These are phyloP conservation scores for Channallabes apus DNA, from an alignment of 2,797 vertebrate genomes.

Conservation along the genomic window DNA sequence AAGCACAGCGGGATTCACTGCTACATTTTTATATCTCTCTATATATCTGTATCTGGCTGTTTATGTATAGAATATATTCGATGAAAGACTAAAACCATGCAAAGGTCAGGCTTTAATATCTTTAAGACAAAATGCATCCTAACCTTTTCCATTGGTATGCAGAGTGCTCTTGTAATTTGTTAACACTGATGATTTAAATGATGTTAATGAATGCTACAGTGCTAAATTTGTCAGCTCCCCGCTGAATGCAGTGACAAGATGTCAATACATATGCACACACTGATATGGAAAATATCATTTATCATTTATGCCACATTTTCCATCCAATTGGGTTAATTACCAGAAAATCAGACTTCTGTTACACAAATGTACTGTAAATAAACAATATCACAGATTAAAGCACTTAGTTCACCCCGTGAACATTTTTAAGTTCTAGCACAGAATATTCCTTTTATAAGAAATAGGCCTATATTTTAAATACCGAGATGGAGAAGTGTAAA, in stretches of 20 bases:
- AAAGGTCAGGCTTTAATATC: neutral
- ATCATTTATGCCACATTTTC: constrained; percentile 40
- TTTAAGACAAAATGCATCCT: neutral
- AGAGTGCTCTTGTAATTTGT: neutral
- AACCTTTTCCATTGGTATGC: constrained; percentile 9
- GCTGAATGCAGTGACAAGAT: constrained; percentile 23
- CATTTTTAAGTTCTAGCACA: neutral
- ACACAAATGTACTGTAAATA: neutral
- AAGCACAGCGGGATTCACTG: neutral
- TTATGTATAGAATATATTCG: too few relatives aligned
- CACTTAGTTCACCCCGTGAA: neutral
- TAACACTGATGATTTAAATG: constrained; percentile 31
- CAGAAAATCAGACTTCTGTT: neutral
- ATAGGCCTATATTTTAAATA: neutral
- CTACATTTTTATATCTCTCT: too few relatives aligned
- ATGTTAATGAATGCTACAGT: constrained; percentile 13
- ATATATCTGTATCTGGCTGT: too few relatives aligned
- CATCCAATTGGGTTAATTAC: constrained; percentile 33
- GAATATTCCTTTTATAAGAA: neutral
- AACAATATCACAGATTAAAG: constrained; percentile 1
- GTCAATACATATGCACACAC: constrained; percentile 33
- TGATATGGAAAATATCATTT: constrained; percentile 42
- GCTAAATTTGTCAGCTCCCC: constrained; percentile 23
- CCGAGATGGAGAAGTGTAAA: neutral
- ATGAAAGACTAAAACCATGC: neutral